Evolutionary conservation across 1,140 invertebrate genomes (phyloP), one percentile per base, ranked within the genome.

Genomic region (Zaprionus lachaisei): DNA sequence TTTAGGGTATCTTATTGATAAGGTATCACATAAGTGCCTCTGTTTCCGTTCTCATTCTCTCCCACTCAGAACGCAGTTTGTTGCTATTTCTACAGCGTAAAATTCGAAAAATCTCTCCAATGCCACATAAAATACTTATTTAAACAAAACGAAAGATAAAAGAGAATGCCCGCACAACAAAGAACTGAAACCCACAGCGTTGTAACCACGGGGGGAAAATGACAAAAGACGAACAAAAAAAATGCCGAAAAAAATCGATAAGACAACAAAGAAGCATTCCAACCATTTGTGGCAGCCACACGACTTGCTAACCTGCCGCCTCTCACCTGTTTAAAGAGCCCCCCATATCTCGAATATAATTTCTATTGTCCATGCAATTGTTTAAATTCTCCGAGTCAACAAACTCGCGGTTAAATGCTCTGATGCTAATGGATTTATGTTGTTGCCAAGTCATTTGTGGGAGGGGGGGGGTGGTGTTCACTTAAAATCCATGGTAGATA

Each of bases 241-340:
- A 62, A 64, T 28, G 17, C 24, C n/a, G 22, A 51, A 72, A 79
- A 85, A 85, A 86, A 86, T 86, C 83, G 77, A 86, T 86, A 82
- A 34, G 51, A 72, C 64, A 77, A 74, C 63, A 73, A 63, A 81
- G 80, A 62, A 86, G 67, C 70, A 47, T 83, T 47, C 64, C 55
- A 58, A 41, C 60, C 57, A 68, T 64, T 84, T 81, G 66, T 70
- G 44, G 47, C 51, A 58, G 57, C 37, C 37, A 70, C 31, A 66
- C 47, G 26, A 56, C 26, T 56, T 24, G 2, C 26, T 26, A 26
- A 56, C 54, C 31, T 22, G 7, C 22, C 24, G 22, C 22, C n/a
- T 28, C 54, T 56, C 24, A 56, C 54, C 54, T 56, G 20, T 51
- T 55, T 56, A 38, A 57, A 66, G 54, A 56, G 24, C 22, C 56